A percentile compares a stretch with the other conserved stretches of the same genome.
Evolutionary conservation across 2,797 vertebrate species (phyloP).

Genomic region (Catharus ustulatus): DNA sequence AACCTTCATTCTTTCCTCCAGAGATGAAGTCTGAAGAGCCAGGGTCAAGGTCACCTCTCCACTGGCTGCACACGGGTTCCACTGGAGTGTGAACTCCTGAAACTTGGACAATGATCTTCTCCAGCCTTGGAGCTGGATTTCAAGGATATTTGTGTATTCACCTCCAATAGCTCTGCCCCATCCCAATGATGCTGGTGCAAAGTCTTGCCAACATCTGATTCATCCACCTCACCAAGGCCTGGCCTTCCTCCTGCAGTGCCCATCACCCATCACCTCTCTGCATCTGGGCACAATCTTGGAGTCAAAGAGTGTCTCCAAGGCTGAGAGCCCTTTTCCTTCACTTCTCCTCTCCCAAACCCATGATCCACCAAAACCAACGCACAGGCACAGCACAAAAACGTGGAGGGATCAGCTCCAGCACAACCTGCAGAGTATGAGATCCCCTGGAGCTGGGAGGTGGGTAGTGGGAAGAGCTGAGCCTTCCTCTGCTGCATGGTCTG

Average conservation of each 20-base stretch:
- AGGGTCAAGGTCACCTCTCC: neutral
- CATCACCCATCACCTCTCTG: neutral
- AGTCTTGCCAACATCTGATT: neutral
- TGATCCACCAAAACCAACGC: neutral
- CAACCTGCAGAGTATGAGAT: neutral
- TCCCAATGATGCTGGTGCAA: neutral
- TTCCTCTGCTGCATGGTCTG: neutral
- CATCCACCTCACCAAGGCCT: neutral
- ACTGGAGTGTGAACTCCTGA: neutral
- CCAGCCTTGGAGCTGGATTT: neutral
- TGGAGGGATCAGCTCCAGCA: neutral
- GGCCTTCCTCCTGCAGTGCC: neutral
- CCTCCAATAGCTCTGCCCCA: neutral
- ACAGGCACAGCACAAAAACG: neutral
- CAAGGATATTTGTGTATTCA: neutral
- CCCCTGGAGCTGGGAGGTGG: neutral
- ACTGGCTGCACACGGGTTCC: neutral
- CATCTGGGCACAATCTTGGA: neutral
- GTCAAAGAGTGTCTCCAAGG: neutral
- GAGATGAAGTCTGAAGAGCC: neutral
- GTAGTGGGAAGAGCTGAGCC: neutral
- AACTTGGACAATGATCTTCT: neutral
- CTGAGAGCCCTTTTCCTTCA: neutral
- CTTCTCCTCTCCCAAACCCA: neutral
- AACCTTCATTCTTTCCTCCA: neutral